Base-by-base conservation (phyloP, 2,113 vertebrate species). In the Apistogramma diplotaenia region DNA sequence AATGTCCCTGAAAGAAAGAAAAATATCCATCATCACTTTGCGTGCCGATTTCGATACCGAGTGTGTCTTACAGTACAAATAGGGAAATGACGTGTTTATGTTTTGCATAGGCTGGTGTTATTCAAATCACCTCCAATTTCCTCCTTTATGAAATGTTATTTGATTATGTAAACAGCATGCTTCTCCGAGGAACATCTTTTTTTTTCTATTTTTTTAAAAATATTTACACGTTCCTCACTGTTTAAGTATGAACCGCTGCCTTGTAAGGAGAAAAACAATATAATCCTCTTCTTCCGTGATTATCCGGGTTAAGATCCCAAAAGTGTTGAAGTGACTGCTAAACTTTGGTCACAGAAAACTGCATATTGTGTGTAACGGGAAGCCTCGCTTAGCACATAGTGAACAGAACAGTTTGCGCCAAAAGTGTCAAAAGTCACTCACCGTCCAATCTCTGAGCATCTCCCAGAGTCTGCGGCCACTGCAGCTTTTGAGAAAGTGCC, bases 371-470 rank as follows among this genome's bases (percentile, higher is more conserved):
- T 6, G 16, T 51, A 3, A 51, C 16, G 46, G 7, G 16, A 51
- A 51, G 7, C 23, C 6, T 19, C 49, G 11, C 5, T 67, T 67
- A 25, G 40, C 18, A 29, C 40, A 46, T 67, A 27, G 15, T 70
- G 27, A 70, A 70, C 9, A 46, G 5, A 49, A 40, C 16, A 67
- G 7, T 29, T 29, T 70, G 65, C 10, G 49, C 46, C 9, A 8
- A 43, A 43, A 33, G 70, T 27, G 1, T 23, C 15, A 31, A 33
- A 13, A 6, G 23, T 1, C 21, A 94, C 96, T 8, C 90, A 97
- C 97, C 96, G 94, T 92, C 95, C 96, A 54, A 97, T 87, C 57
- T 85, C 21, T 2, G 97, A 97, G 85, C 96, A 97, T 18, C n/a
- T 94, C 76, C 74, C 84, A 0, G 94, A 94, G 90, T 97, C 97